Evolutionary conservation across 2,113 vertebrate genomes (phyloP).

Genomic region (Pelecanus crispus): DNA sequence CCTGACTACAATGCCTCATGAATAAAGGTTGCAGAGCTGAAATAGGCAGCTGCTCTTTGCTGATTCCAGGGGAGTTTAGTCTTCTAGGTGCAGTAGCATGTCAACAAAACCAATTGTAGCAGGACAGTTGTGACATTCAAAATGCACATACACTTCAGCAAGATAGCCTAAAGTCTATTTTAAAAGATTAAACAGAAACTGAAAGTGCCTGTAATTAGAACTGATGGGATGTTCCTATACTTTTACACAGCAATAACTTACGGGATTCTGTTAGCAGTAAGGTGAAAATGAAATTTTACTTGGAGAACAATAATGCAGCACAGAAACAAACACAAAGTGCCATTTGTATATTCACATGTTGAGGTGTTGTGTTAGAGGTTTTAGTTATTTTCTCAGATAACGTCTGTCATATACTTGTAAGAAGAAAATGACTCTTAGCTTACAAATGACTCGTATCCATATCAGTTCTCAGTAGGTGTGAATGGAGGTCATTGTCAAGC

Average conservation of each 20-base stretch:
- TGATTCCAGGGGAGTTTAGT: conserved; percentile 23
- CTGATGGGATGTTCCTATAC: conserved; percentile 68
- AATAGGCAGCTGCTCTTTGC: conserved; percentile 38
- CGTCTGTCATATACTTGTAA: neutral
- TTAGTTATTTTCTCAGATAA: conserved; percentile 20
- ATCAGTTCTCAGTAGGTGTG: conserved; percentile 9
- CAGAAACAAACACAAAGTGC: conserved; percentile 69
- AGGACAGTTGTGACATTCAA: neutral
- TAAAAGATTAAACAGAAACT: conserved; percentile 68
- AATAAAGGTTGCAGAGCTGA: conserved; percentile 2
- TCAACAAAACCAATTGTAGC: conserved; percentile 8
- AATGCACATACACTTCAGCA: conserved; percentile 23
- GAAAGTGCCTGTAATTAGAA: conserved; percentile 76
- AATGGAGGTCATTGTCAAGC: conserved; percentile 23
- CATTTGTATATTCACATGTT: conserved; percentile 59
- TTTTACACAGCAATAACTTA: conserved; percentile 76
- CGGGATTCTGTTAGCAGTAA: conserved; percentile 16
- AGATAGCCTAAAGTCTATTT: conserved; percentile 45
- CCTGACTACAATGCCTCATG: neutral
- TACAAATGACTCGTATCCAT: neutral
- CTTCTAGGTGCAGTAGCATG: conserved; percentile 17
- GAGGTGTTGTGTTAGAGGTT: conserved; percentile 25
- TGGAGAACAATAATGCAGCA: conserved; percentile 43
- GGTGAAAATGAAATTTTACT: conserved; percentile 19
- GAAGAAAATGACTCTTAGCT: conserved; percentile 2